Evolutionary conservation across 2,797 vertebrate species (phyloP).

Genomic region (Vespertilio murinus): DNA sequence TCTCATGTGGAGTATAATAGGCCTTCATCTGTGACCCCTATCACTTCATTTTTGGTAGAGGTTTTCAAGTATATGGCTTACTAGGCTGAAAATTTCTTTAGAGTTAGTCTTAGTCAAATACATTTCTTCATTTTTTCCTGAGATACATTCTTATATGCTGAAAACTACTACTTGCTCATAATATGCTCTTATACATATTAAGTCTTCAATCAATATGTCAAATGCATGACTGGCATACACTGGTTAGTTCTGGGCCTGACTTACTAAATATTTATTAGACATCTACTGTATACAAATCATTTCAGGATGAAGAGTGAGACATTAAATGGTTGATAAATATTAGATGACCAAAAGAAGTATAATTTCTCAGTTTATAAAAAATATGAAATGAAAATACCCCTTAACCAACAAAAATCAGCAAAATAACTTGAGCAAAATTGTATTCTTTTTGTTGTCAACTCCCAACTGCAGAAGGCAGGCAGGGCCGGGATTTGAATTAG

Average conservation of each 20-base stretch:
- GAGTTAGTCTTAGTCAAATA: slow-evolving; percentile 20
- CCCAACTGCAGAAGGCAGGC: background rate
- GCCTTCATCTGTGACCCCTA: background rate
- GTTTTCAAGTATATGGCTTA: background rate
- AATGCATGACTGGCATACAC: background rate
- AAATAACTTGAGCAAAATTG: background rate
- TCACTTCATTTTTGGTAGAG: slow-evolving; percentile 19
- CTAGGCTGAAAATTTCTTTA: background rate
- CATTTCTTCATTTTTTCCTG: background rate
- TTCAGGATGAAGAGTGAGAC: background rate
- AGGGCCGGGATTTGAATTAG: background rate
- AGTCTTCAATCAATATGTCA: background rate
- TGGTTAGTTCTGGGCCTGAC: background rate
- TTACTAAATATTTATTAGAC: background rate
- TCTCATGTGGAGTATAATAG: background rate
- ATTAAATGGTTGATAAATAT: background rate
- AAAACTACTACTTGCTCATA: background rate
- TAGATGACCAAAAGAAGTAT: background rate
- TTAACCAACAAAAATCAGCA: background rate
- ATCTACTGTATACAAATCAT: background rate
- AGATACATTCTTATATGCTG: background rate
- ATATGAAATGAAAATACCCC: background rate
- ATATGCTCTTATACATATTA: background rate
- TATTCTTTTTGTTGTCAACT: background rate
- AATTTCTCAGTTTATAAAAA: background rate